Base-by-base conservation (phyloP, 2,797 vertebrate genomes). In the Neosilurus mollespiculum region DNA sequence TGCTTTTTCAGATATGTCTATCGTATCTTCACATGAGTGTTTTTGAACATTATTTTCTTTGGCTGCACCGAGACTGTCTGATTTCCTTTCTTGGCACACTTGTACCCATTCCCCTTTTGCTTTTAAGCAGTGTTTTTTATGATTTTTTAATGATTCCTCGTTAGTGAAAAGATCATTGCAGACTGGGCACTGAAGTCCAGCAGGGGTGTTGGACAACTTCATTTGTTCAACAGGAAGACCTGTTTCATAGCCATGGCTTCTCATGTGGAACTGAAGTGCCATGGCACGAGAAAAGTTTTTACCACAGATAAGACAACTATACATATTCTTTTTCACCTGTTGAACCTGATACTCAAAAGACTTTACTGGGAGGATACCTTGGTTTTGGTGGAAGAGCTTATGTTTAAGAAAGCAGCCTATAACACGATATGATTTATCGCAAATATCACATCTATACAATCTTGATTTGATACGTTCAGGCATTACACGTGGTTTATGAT, bases 241-340 rank as follows among this genome's bases (percentile, higher is more conserved):
- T 0, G 89, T 93, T 85, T 95, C 94, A 30, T 94, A 94, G 51
- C 94, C 94, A 22, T 96, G 95, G 87, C 94, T 93, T 82, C 91
- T 94, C 95, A 95, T 94, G 80, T 96, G 95, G 87, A 95, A 96
- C 92, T 95, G 94, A 51, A 95, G 94, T 0, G 95, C 95, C 89
- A 95, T 95, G 49, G 92, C 95, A 20, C 94, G 91, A 1, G 94
- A 95, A 67, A 95, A 96, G 67, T 91, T 90, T 82, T 95, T 96
- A 6, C 93, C 92, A 4, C 95, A 96, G 85, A 94, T 92, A 0
- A 94, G 93, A 72, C 95, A 96, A 86, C 93, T 89, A 81, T 95
- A 95, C 0, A 93, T 92, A 70, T 95, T 95, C 89, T 95, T 95
- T 82, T 95, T 91, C 71, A 95, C 80, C 81, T 95, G 93, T 80